Evolutionary conservation across 2,888 invertebrate genomes (phyloP).

Genomic region (Stramonita haemastoma): DNA sequence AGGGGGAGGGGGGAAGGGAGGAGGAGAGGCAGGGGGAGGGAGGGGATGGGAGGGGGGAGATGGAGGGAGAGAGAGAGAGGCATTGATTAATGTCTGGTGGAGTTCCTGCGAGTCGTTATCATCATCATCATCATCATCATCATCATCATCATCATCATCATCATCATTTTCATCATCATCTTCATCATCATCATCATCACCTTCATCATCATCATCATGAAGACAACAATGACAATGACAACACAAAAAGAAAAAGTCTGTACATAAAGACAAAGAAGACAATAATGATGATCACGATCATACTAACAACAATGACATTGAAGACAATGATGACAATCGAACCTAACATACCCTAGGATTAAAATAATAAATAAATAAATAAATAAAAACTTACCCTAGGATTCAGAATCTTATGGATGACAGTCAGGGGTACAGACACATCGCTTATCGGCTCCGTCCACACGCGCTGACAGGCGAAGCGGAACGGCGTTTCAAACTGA

Average conservation of each 20-base stretch:
- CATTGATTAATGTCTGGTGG: no score
- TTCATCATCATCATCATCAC: no score
- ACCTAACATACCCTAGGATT: slow-evolving; percentile 57
- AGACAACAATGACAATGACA: no score
- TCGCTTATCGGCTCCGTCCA: slow-evolving; percentile 70
- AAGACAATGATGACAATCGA: no score
- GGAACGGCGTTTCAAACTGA: slow-evolving; percentile 68
- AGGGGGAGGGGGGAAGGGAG: no score
- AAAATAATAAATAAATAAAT: background rate
- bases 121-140: no score
- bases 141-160: no score
- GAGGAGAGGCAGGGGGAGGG: no score
- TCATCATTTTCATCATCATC: no score
- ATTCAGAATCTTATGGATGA: slow-evolving; percentile 60
- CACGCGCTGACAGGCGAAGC: slow-evolving; percentile 64
- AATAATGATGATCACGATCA: background rate
- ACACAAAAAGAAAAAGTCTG: no score
- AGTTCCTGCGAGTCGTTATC: no score
- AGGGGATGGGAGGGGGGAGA: slow-evolving; percentile 13
- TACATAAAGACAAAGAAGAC: no score
- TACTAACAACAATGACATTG: background rate
- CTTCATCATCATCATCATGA: background rate
- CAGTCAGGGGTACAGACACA: slow-evolving; percentile 57
- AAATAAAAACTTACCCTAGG: slow-evolving; percentile 53
- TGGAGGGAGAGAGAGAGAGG: background rate